Evolutionary conservation across 1,140 invertebrate genomes (phyloP).

Genomic region (Drosophila ohnishii): DNA sequence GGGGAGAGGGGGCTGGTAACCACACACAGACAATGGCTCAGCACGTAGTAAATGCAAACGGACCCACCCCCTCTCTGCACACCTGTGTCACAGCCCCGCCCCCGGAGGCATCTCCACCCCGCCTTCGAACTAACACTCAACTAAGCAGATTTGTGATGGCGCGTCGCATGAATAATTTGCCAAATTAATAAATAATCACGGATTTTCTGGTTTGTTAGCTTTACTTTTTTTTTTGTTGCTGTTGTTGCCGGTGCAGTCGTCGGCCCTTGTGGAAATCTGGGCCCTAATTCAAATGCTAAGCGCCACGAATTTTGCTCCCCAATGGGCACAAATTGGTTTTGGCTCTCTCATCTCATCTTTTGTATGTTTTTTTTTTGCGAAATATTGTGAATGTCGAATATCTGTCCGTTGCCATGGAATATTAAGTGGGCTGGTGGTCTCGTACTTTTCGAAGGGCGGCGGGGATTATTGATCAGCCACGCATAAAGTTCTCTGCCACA

Average conservation of each 20-base stretch:
- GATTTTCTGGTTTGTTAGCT: slow-evolving; percentile 75
- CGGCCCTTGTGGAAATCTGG: slow-evolving; percentile 6
- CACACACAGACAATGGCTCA: slow-evolving; percentile 36
- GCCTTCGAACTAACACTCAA: slow-evolving; percentile 49
- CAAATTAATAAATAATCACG: slow-evolving; percentile 80
- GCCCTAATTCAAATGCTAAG: slow-evolving; percentile 52
- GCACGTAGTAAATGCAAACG: slow-evolving; percentile 35
- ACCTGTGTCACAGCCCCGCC: slow-evolving; percentile 6
- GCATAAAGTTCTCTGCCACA: slow-evolving; percentile 63
- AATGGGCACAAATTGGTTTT: slow-evolving; percentile 47
- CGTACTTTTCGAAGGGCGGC: not conserved
- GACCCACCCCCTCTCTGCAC: not conserved
- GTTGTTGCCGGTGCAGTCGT: slow-evolving; percentile 9
- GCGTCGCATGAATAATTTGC: slow-evolving; percentile 76
- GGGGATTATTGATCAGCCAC: slow-evolving; percentile 54
- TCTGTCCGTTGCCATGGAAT: slow-evolving; percentile 46
- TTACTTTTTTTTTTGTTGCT: slow-evolving; percentile 35
- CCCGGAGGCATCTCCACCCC: not conserved
- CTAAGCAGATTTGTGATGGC: slow-evolving; percentile 67
- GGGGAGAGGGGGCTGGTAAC: not conserved
- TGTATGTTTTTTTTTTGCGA: slow-evolving; percentile 20
- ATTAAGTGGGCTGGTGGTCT: slow-evolving; percentile 15
- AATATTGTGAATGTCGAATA: slow-evolving; percentile 43
- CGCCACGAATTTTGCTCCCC: slow-evolving; percentile 52
- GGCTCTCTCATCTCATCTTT: slow-evolving; percentile 31